Conservation (phyloP, 2,888 invertebrate genomes). For the Drosophila rellima region DNA sequence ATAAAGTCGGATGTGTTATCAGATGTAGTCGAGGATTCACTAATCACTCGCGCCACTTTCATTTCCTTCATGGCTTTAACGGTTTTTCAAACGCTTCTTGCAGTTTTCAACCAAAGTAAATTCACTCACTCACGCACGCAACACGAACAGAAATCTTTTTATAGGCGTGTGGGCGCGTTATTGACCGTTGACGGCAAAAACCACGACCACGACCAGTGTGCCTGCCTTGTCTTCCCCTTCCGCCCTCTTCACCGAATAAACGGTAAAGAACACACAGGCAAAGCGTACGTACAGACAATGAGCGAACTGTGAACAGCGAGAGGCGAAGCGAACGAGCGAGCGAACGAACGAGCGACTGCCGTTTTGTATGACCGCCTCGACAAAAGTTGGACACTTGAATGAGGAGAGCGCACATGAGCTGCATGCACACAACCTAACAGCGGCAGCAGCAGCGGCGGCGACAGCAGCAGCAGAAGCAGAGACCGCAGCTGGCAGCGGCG, state of each 20-base stretch:
- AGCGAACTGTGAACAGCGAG: constrained; percentile 41
- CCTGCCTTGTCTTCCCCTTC: constrained; percentile 14
- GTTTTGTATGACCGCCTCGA: constrained; percentile 83
- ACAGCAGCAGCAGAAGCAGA: constrained; percentile 54
- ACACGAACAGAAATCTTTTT: constrained; percentile 57
- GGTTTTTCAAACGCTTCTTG: constrained; percentile 46
- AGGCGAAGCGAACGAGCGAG: constrained; percentile 45
- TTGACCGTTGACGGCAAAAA: constrained; percentile 57
- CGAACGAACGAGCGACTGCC: constrained; percentile 64
- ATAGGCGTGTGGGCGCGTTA: constrained; percentile 63
- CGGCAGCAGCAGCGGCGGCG: constrained; percentile 51
- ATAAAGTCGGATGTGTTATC: constrained; percentile 85
- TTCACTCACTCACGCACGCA: constrained; percentile 14
- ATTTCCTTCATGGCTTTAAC: constrained; percentile 73
- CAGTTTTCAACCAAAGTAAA: constrained; percentile 14
- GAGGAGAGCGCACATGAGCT: constrained; percentile 83
- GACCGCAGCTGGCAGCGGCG: constrained; percentile 63
- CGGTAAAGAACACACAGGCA: constrained; percentile 42
- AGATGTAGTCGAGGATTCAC: constrained; percentile 83
- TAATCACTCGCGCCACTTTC: constrained; percentile 81
- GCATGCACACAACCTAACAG: constrained; percentile 77
- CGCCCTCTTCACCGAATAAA: constrained; percentile 18
- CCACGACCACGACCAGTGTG: constrained; percentile 36
- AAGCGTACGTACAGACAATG: constrained; percentile 27
- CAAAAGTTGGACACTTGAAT: constrained; percentile 85